phyloP scores from a whole-genome alignment of 2,113 vertebrate genomes.

The Bolborhynchus lineola region DNA sequence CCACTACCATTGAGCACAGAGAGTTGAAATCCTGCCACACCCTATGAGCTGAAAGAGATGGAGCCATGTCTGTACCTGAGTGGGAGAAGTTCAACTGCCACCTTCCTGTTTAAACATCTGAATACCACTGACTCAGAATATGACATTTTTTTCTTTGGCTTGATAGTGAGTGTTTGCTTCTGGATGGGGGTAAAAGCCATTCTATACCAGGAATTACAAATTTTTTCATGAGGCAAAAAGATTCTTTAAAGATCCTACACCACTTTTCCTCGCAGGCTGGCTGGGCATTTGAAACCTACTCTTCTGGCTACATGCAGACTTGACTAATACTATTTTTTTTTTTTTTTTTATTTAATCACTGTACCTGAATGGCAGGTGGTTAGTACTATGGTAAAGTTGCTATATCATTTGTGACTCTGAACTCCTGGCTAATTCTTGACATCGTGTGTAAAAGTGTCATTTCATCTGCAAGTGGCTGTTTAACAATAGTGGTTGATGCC shows the following conservation, averaged over 20 bases:
- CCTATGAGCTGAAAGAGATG: background rate
- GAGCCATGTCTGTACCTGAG: background rate
- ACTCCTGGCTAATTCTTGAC: background rate
- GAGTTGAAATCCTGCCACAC: background rate
- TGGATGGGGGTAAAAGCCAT: background rate
- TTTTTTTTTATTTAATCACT: background rate
- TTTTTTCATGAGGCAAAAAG: background rate
- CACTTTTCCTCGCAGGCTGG: background rate
- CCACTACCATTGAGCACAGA: fast-evolving
- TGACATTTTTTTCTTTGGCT: background rate
- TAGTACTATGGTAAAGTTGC: background rate
- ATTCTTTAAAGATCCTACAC: background rate
- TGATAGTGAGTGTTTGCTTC: background rate
- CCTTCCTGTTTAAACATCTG: background rate
- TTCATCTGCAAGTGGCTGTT: background rate
- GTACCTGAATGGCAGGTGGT: background rate
- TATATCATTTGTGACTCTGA: background rate
- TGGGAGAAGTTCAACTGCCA: background rate
- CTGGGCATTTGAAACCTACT: background rate
- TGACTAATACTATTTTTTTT: background rate
- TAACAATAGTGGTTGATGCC: background rate
- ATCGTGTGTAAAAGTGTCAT: background rate
- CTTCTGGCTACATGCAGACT: background rate
- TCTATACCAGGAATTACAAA: background rate
- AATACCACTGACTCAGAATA: background rate